Conservation (phyloP, 2,113 vertebrate species). For the Chiloscyllium plagiosum region DNA sequence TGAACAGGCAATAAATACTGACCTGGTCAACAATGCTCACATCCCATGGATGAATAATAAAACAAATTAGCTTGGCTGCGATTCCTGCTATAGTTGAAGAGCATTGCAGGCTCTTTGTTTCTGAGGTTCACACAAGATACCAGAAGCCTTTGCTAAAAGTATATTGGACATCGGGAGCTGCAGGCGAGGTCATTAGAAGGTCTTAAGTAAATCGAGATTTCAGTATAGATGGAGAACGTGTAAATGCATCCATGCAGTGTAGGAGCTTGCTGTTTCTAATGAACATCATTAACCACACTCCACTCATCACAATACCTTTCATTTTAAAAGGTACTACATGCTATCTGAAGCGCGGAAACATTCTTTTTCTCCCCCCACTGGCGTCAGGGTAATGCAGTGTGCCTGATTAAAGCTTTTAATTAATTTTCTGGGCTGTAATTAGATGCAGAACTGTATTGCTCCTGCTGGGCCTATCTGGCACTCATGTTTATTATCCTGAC, state of each 20-base stretch:
- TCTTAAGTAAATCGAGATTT: neutral
- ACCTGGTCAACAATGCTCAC: too few species aligned
- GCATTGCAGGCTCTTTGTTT: neutral
- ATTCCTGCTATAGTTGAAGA: neutral
- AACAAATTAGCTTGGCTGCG: too few species aligned
- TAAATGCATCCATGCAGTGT: neutral
- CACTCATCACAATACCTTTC: too few species aligned
- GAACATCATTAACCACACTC: neutral
- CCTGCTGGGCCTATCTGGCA: neutral
- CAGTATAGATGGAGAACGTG: neutral
- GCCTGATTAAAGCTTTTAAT: constrained; percentile 32
- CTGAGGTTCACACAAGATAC: neutral
- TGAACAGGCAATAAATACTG: too few species aligned
- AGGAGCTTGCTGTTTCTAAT: neutral
- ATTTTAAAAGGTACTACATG: neutral
- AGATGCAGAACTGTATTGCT: constrained; percentile 22
- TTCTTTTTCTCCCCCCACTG: neutral
- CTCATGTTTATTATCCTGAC: constrained; percentile 29
- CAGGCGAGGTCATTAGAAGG: neutral
- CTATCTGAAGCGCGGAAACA: neutral
- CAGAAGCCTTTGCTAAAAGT: neutral
- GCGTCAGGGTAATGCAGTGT: neutral
- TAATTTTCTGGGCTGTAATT: constrained; percentile 17
- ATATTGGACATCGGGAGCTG: neutral
- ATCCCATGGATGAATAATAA: too few species aligned